Conservation (phyloP, 2,888 invertebrate genomes). For the Pachliopta kotzebuea region DNA sequence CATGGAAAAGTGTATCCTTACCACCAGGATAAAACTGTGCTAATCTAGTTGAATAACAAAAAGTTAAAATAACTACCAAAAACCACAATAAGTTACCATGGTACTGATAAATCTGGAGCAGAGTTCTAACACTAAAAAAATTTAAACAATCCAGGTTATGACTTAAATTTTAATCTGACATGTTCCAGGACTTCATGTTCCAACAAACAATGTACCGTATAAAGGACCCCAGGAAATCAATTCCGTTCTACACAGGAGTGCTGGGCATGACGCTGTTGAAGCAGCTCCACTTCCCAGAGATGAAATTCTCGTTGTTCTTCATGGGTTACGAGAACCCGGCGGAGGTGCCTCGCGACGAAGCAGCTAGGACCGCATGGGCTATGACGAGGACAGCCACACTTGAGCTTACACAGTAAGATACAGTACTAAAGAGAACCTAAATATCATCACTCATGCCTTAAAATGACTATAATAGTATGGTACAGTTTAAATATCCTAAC, state of each 20-base stretch:
- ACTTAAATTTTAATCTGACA: no score
- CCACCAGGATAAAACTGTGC: no score
- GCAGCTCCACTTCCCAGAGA: slow-evolving; percentile 92
- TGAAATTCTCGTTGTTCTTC: slow-evolving; percentile 95
- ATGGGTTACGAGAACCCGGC: slow-evolving; percentile 91
- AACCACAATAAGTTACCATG: no score
- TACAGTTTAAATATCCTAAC: background rate
- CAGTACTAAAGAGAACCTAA: background rate
- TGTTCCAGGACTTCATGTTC: slow-evolving; percentile 91
- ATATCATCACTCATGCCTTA: background rate
- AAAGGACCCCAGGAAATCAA: slow-evolving; percentile 92
- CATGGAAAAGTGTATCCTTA: no score
- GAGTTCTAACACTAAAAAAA: no score
- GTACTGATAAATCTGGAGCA: no score
- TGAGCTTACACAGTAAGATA: slow-evolving; percentile 93
- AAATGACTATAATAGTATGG: background rate
- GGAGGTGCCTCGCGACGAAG: slow-evolving; percentile 87
- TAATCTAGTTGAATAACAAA: no score
- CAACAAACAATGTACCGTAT: slow-evolving; percentile 99
- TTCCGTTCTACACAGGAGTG: slow-evolving; percentile 95
- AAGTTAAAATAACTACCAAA: no score
- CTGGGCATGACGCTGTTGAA: slow-evolving; percentile 95
- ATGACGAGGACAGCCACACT: slow-evolving; percentile 91
- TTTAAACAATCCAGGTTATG: no score
- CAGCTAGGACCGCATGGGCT: slow-evolving; percentile 87